phyloP scores from a whole-genome alignment of 2,113 vertebrate genomes.

The Protobothrops mucrosquamatus region DNA sequence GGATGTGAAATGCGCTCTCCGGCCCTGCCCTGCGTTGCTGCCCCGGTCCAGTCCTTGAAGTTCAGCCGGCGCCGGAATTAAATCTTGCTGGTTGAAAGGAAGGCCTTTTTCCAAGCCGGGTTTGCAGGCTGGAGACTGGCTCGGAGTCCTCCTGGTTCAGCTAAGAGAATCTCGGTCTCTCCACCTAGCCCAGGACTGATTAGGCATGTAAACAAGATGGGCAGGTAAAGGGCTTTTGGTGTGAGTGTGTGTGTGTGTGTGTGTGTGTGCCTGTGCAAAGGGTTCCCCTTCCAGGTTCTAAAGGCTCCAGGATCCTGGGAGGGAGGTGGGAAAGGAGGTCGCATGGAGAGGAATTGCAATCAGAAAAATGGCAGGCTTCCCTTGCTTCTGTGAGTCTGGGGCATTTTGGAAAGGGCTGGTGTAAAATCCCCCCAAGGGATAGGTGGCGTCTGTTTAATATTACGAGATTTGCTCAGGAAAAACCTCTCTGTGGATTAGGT shows the following conservation, averaged over 20 bases:
- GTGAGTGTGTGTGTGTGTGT: background rate
- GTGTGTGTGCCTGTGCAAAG: background rate
- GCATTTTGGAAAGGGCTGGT: background rate
- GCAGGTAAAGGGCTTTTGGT: background rate
- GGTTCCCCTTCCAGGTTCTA: background rate
- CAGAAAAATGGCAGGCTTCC: background rate
- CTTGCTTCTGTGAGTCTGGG: background rate
- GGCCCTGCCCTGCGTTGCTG: conserved; percentile 20
- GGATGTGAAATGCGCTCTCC: background rate
- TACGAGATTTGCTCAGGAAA: background rate
- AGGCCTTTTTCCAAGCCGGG: background rate
- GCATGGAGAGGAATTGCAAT: background rate
- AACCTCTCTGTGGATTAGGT: background rate
- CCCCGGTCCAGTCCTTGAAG: conserved; percentile 62
- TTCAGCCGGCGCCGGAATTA: background rate
- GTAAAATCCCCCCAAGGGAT: background rate
- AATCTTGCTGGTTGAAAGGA: fast-evolving
- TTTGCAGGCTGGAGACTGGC: background rate
- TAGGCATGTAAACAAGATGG: background rate
- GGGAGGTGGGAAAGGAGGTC: background rate
- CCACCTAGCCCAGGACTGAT: background rate
- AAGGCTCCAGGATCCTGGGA: background rate
- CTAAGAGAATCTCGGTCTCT: background rate
- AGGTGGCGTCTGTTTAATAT: background rate
- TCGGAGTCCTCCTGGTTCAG: background rate